Conservation (phyloP, 2,888 invertebrate genomes). For the Mycalesis mineus region DNA sequence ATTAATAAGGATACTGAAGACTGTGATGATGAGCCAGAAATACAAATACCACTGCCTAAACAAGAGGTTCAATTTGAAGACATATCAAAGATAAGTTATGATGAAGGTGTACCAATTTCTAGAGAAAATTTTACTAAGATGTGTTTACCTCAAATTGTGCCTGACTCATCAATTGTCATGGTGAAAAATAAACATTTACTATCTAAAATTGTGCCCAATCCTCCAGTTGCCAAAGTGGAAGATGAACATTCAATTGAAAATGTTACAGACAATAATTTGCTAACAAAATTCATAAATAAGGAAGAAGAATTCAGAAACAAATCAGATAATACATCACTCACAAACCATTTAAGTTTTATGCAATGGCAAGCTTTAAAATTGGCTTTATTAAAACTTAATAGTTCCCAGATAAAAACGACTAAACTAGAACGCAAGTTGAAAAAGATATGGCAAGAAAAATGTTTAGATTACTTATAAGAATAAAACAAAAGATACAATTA, state of each 20-base stretch:
- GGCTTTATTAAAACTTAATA: conserved; percentile 48
- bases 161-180: conserved; percentile 15
- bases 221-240: conserved; percentile 19
- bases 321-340: conserved; percentile 46
- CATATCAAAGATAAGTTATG: conserved; percentile 31
- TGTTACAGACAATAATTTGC: conserved; percentile 45
- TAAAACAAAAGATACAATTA: conserved; percentile 42
- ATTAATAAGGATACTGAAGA: conserved; percentile 40
- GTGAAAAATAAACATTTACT: conserved; percentile 38
- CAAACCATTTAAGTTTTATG: conserved; percentile 70
- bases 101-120: conserved; percentile 47
- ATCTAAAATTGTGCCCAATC: conserved; percentile 20
- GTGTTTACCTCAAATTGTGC: conserved; percentile 24
- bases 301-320: conserved; percentile 59
- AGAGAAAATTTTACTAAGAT: conserved; percentile 42
- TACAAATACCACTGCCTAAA: conserved; percentile 13
- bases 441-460: conserved; percentile 68
- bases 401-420: conserved; percentile 43
- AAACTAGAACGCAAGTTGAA: conserved; percentile 60
- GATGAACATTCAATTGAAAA: conserved; percentile 42
- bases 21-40: conserved; percentile 17
- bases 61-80: conserved; percentile 21
- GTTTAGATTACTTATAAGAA: conserved; percentile 53
- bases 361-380: conserved; percentile 75
- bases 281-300: conserved; percentile 51